phyloP scores from a whole-genome alignment of 2,888 invertebrate species.

The Abrostola triplasia region DNA sequence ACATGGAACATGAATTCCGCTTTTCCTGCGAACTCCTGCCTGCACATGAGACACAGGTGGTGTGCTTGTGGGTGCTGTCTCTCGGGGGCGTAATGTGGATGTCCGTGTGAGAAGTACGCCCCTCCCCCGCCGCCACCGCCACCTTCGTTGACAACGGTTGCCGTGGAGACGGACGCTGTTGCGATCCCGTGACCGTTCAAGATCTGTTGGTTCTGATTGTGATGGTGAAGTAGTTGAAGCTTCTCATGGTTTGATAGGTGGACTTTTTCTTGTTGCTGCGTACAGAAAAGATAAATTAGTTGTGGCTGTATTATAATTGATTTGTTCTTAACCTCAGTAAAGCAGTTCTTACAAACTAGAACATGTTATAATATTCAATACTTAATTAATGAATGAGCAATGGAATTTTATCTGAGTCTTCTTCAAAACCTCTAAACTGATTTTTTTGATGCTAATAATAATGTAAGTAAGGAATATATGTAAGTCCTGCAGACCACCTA shows the following conservation, averaged over 20 bases:
- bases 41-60: slow-evolving; percentile 90
- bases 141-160: slow-evolving; percentile 81
- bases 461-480: no score
- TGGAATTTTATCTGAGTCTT: no score
- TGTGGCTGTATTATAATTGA: not conserved
- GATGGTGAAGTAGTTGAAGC: slow-evolving; percentile 82
- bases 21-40: slow-evolving; percentile 90
- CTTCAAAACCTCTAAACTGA: no score
- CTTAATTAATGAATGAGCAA: no score
- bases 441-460: no score
- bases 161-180: slow-evolving; percentile 81
- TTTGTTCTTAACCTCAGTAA: no score
- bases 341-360: no score
- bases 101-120: slow-evolving; percentile 83
- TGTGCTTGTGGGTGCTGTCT: slow-evolving; percentile 84
- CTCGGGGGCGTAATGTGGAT: slow-evolving; percentile 83
- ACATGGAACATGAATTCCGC: slow-evolving; percentile 92
- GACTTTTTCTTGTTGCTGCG: slow-evolving; percentile 84
- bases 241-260: slow-evolving; percentile 85
- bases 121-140: slow-evolving; percentile 69
- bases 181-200: slow-evolving; percentile 83
- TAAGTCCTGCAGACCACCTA: no score
- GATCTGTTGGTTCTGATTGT: slow-evolving; percentile 85
- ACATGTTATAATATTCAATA: no score
- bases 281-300: not conserved